Base-by-base conservation (phyloP, 92 coral and sea anemone species). In the Siderastrea radians region DNA sequence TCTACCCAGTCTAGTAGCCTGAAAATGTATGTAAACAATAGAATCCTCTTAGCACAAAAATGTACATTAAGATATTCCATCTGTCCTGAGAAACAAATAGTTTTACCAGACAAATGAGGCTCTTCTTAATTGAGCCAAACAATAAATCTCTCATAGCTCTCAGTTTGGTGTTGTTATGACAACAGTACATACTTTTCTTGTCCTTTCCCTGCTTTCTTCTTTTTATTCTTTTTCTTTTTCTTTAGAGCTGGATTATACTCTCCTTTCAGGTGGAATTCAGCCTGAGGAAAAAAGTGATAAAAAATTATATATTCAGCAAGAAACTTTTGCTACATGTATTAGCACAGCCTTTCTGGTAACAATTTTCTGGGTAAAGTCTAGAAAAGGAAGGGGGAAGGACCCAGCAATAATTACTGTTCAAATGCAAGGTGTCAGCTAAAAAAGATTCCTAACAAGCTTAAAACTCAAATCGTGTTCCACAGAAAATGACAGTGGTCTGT, bases 1-100 rank as follows among this genome's bases (percentile, higher is more conserved):
- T 97, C 99, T 13, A 97, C 96, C 99, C 99, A 97, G 78, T 97
- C 99, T 19, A 97, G 89, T 63, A 97, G 89, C 53, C 99, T 97
- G 71, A 46, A 65, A 70, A 75, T 12, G 53, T 26, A 26, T 26
- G 38, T 26, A 66, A 77, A 59, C 15, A 17, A 13, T 1, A 47
- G 38, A 26, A 26, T 26, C 38, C 38, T 26, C 38, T 26, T 26
- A 26, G 38, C 38, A 26, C 38, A 26, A 26, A 26, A 26, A 26
- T 26, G 38, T 26, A 26, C 38, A 26, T 26, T 26, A 26, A 26
- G 38, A 26, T 26, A 26, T 26, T 26, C 38, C 38, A 26, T 26
- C 38, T 26, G 38, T 26, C 38, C 38, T 26, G 0, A 26, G 38
- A 26, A 26, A 26, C 38, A 26, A 26, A 26, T 26, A 26, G 38